Conservation (phyloP, 2,113 vertebrate genomes). For the Plecturocebus donacophilus region DNA sequence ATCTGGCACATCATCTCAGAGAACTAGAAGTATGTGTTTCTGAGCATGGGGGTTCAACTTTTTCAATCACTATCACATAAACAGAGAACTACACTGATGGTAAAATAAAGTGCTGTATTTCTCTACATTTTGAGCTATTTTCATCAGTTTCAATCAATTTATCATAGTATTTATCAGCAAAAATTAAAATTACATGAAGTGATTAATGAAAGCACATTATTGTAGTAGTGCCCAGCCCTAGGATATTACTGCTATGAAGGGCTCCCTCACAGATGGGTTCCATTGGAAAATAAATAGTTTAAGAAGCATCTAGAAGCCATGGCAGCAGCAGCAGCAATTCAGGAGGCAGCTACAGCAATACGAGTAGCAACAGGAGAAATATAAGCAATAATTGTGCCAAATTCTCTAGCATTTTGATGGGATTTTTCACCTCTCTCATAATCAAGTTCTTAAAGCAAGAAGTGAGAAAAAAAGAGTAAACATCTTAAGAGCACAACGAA, state of each 20-base stretch:
- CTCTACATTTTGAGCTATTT: not conserved
- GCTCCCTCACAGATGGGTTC: constrained; percentile 8
- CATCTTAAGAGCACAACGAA: not conserved
- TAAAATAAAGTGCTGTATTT: constrained; percentile 57
- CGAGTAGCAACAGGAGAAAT: not conserved
- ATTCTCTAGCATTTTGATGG: not conserved
- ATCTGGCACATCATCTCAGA: constrained; percentile 13
- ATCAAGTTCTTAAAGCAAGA: not conserved
- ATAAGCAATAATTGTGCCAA: not conserved
- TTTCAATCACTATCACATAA: constrained; percentile 6
- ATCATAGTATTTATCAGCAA: constrained; percentile 52
- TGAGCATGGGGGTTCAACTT: not conserved
- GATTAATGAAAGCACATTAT: constrained; percentile 58
- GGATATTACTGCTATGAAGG: not conserved
- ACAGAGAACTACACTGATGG: not conserved
- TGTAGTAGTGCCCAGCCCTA: not conserved
- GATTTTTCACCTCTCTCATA: not conserved
- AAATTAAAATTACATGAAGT: constrained; percentile 67
- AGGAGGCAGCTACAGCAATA: not conserved
- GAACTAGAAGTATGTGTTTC: not conserved
- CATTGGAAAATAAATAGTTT: constrained; percentile 47
- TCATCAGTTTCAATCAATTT: constrained; percentile 33
- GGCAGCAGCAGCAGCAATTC: not conserved
- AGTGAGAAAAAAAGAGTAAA: not conserved
- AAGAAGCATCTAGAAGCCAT: not conserved